Base-by-base conservation (phyloP, 2,113 vertebrate species). In the Loxodonta africana region DNA sequence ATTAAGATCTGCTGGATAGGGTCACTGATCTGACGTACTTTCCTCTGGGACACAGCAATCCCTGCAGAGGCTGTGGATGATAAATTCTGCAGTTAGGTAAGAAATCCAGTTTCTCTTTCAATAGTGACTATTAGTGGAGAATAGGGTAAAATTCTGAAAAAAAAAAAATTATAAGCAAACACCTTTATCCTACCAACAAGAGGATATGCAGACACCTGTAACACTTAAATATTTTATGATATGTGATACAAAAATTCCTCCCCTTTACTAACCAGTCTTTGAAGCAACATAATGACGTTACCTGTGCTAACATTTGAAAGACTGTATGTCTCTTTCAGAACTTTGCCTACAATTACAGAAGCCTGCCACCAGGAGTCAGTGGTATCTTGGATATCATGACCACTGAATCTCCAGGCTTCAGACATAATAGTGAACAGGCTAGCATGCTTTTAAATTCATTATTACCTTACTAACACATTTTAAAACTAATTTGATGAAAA, bases 1-100 rank as follows among this genome's bases (percentile, higher is more conserved):
- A 99, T 96, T 65, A 99, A 98, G 92, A 99, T 99, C 98, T 99
- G 99, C 97, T 99, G 99, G 96, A 99, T 98, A 51, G 99, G 99
- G 97, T 99, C 99, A 46, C 99, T 99, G 87, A 99, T 99, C 98
- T 99, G 99, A 26, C 97, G 97, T 44, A 99, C 99, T 96, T 99
- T 99, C 97, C 98, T 99, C 95, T 99, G 99, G 67, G 99, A 99
- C n/a, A 99, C 99, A 65, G 98, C 99, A 94, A 99, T 99, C 92
- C 99, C 99, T 80, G 99, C 98, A 1, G 97, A 99, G 21, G 96
- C 99, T 99, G 96, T 67, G 82, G 90, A 82, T 62, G 88, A 98
- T 28, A 98, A 69, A 97, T 78, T 90, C 71, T 51, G 53, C 83
- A 96, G 95, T 98, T 83, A 98, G 87, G 88, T 46, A 74, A 74